Conservation (phyloP, 2,888 invertebrate genomes). For the Nasonovia ribisnigri region DNA sequence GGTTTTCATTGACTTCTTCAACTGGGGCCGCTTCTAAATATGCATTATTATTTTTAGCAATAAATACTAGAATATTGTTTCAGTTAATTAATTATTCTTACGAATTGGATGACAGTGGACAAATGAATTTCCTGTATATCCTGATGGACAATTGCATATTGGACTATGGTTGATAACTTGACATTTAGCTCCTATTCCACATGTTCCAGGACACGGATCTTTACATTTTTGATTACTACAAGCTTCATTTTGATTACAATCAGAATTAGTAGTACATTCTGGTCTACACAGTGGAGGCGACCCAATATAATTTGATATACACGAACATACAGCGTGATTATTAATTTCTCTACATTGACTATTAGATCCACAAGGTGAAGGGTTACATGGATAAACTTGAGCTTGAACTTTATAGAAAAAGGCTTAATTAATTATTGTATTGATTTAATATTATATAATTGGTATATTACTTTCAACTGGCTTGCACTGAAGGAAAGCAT, state of each 20-base stretch:
- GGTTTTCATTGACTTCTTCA: constrained; percentile 68
- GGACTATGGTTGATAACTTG: constrained; percentile 73
- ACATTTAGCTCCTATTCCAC: constrained; percentile 73
- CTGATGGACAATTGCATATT: constrained; percentile 71
- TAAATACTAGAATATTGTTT: not conserved
- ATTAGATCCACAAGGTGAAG: constrained; percentile 72
- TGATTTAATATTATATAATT: constrained; percentile 14
- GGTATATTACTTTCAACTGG: constrained; percentile 71
- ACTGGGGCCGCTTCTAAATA: constrained; percentile 67
- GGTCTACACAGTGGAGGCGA: constrained; percentile 72
- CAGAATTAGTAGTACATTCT: constrained; percentile 72
- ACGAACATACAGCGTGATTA: constrained; percentile 72
- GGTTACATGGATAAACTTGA: constrained; percentile 71
- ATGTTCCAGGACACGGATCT: constrained; percentile 73
- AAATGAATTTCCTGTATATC: constrained; percentile 71
- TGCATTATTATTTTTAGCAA: constrained; percentile 6
- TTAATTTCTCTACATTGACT: constrained; percentile 72
- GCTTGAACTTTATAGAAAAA: constrained; percentile 44
- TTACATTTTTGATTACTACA: constrained; percentile 73
- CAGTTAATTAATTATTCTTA: constrained; percentile 57
- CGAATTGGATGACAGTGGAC: constrained; percentile 75
- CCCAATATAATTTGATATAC: constrained; percentile 71
- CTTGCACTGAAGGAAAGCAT: constrained; percentile 75
- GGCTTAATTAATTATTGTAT: not conserved
- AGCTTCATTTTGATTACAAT: constrained; percentile 71